Percentiles rank a stretch among this genome's conserved stretches.
phyloP scores from a whole-genome alignment of 2,888 invertebrate species.

The Priapulus caudatus region DNA sequence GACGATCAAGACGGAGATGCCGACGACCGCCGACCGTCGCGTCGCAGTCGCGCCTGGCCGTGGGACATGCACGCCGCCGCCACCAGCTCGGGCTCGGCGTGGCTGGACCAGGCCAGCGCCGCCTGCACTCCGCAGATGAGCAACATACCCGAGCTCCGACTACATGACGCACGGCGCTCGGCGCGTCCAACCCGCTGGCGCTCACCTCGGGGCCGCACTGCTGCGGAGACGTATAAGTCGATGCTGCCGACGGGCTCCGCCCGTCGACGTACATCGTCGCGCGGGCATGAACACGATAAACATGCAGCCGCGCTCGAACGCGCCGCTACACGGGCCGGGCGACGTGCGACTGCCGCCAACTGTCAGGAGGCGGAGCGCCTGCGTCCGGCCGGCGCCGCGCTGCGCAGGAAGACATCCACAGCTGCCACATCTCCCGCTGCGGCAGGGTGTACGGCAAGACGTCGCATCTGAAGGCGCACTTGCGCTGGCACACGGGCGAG shows the following conservation, averaged over 20 bases:
- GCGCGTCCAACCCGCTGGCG: conserved; percentile 50
- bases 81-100: conserved; percentile 31
- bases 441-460: conserved; percentile 84
- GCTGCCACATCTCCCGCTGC: conserved; percentile 91
- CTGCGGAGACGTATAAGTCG: conserved; percentile 91
- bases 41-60: conserved; percentile 46
- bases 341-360: conserved; percentile 96
- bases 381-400: conserved; percentile 82
- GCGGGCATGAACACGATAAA: background rate
- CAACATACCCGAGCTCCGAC: conserved; percentile 47
- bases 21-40: conserved; percentile 48
- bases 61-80: conserved; percentile 61
- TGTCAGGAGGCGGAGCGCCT: conserved; percentile 92
- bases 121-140: conserved; percentile 49
- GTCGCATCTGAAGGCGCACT: conserved; percentile 92
- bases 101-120: conserved; percentile 72
- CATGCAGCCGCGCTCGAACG: conserved; percentile 59
- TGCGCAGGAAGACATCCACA: conserved; percentile 60
- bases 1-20: conserved; percentile 66
- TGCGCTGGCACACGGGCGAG: conserved; percentile 96
- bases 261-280: background rate
- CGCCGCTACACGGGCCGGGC: conserved; percentile 87
- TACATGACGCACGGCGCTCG: conserved; percentile 49
- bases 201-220: conserved; percentile 67
- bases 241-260: conserved; percentile 55